These are phyloP conservation scores for Halcyon smyrnensis DNA, from an alignment of 2,797 vertebrate genomes.

Conservation along the genomic window DNA sequence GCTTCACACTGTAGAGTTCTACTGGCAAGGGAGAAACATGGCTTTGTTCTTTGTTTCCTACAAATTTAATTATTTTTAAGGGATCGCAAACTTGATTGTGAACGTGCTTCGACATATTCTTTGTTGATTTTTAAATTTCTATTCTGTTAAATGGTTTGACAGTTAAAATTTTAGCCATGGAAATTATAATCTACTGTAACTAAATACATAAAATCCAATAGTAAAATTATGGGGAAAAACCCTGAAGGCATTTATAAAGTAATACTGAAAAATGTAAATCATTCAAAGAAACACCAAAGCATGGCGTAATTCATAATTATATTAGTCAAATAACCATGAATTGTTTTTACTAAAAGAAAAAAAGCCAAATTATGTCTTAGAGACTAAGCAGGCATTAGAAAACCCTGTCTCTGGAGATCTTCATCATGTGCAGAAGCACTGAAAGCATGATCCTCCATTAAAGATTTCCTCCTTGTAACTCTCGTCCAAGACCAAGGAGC, in stretches of 20 bases:
- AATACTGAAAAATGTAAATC: not conserved
- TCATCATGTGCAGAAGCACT: not conserved
- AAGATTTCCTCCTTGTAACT: not conserved
- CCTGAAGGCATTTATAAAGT: conserved; percentile 2
- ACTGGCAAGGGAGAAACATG: not conserved
- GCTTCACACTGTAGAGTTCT: not conserved
- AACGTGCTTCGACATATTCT: not conserved
- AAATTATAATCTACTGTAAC: conserved; percentile 30
- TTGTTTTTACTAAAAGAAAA: not conserved
- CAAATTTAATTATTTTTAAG: conserved; percentile 19
- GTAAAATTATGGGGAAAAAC: not conserved
- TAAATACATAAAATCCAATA: conserved; percentile 16
- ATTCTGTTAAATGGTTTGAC: not conserved
- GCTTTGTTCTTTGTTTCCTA: conserved; percentile 18
- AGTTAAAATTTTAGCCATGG: not conserved
- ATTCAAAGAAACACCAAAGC: not conserved
- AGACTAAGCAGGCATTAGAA: not conserved
- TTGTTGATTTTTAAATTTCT: not conserved
- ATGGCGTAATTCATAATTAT: not conserved
- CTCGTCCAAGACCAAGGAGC: not conserved
- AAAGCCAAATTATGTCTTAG: not conserved
- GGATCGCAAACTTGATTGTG: not conserved
- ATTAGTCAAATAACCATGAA: not conserved
- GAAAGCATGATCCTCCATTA: not conserved
- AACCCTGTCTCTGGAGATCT: not conserved